Evolutionary conservation across 2,888 invertebrate species (phyloP).

Genomic region (Caenorhabditis afra): DNA sequence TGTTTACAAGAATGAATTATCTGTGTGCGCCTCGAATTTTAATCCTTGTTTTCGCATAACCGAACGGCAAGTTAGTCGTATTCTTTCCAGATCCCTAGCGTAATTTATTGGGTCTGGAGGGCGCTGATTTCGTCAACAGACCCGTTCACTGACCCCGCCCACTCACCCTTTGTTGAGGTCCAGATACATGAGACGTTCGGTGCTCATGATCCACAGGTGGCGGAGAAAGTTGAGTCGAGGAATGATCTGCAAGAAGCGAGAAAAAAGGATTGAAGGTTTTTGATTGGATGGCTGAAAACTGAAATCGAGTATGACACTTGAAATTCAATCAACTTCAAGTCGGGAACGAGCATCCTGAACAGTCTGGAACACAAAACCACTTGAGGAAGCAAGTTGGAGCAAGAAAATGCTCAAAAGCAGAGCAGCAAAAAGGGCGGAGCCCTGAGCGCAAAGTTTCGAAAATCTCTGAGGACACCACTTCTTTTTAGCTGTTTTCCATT

Average conservation of each 20-base stretch:
- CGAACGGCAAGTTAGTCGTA: constrained; percentile 12
- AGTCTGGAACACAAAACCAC: background rate
- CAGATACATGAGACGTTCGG: constrained; percentile 47
- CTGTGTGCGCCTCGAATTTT: constrained; percentile 25
- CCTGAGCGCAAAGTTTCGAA: constrained; percentile 47
- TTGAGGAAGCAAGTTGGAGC: background rate
- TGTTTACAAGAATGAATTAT: constrained; percentile 56
- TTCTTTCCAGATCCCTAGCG: background rate
- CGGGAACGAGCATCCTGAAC: constrained; percentile 1
- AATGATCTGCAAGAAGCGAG: constrained; percentile 35
- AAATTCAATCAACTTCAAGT: constrained; percentile 35
- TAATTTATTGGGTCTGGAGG: constrained; percentile 13
- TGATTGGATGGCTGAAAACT: background rate
- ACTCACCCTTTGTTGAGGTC: constrained; percentile 61
- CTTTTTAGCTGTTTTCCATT: constrained; percentile 48
- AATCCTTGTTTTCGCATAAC: constrained; percentile 39
- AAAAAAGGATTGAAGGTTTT: background rate
- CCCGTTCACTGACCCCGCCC: background rate
- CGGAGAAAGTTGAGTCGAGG: constrained; percentile 38
- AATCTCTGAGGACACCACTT: constrained; percentile 49
- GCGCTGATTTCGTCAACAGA: background rate
- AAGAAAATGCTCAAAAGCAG: background rate
- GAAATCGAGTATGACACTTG: constrained; percentile 26
- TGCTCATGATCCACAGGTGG: constrained; percentile 45
- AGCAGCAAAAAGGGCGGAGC: constrained; percentile 34